These are phyloP conservation scores for Catharus ustulatus DNA, from an alignment of 2,797 vertebrate species.

Conservation along the genomic window DNA sequence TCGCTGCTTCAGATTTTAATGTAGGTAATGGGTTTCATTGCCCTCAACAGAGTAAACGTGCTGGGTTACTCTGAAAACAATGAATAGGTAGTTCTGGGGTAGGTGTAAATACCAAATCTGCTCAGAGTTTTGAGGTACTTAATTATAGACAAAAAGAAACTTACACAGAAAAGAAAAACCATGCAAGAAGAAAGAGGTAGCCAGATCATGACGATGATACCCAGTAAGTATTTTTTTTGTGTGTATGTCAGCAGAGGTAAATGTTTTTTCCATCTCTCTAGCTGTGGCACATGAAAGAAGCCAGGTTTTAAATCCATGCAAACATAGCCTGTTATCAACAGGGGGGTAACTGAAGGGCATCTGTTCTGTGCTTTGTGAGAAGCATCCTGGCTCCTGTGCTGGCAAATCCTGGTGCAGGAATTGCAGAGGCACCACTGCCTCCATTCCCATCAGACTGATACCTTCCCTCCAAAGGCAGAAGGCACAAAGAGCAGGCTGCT, in stretches of 20 bases:
- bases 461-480: neutral
- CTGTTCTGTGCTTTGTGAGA: neutral
- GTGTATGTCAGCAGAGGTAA: neutral
- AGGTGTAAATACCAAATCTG: neutral
- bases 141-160: neutral
- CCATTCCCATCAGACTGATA: neutral
- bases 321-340: neutral
- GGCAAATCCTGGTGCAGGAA: neutral
- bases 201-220: neutral
- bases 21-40: neutral
- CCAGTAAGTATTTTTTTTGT: neutral
- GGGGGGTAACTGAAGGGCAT: neutral
- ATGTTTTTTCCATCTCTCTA: neutral
- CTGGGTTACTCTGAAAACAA: neutral
- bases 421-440: neutral
- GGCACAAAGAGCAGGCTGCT: neutral
- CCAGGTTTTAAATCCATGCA: neutral
- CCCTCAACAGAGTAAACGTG: neutral
- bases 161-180: neutral
- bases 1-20: constrained; percentile 13
- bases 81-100: neutral
- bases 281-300: neutral
- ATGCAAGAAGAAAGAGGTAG: neutral
- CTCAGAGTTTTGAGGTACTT: neutral
- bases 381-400: fast-evolving